Evolutionary conservation across 2,797 vertebrate genomes (phyloP).

Genomic region (Morelia viridis): DNA sequence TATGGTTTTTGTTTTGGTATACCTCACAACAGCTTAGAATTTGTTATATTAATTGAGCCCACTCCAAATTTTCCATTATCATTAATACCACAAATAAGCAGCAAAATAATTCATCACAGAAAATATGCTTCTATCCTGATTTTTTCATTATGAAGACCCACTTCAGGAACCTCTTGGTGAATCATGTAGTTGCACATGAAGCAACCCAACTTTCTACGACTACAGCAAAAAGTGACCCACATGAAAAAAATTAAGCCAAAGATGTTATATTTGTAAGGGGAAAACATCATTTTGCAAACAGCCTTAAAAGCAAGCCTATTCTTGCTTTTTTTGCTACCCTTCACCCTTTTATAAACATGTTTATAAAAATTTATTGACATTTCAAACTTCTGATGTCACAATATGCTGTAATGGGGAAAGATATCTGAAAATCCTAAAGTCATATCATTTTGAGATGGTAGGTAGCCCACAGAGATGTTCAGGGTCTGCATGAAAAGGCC

Average conservation of each 20-base stretch:
- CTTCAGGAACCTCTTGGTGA: background rate
- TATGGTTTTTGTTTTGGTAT: background rate
- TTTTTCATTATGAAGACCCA: background rate
- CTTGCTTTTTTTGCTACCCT: no score
- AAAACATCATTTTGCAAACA: background rate
- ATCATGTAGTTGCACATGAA: background rate
- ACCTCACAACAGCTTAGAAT: background rate
- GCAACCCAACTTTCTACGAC: background rate
- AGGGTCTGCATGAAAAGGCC: background rate
- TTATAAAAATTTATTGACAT: background rate
- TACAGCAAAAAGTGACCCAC: background rate
- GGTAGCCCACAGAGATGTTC: background rate
- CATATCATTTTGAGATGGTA: background rate
- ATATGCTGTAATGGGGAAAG: background rate
- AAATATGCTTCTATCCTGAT: background rate
- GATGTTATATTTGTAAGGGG: background rate
- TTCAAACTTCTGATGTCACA: background rate
- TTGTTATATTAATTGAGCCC: background rate
- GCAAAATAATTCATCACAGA: background rate
- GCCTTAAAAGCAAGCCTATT: background rate
- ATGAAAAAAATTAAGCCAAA: background rate
- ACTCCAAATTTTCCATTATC: background rate
- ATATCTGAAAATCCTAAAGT: conserved; percentile 5
- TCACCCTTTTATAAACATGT: background rate
- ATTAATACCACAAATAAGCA: background rate